Base-by-base conservation (phyloP, 2,888 invertebrate genomes). In the Schrankia costaestrigalis region DNA sequence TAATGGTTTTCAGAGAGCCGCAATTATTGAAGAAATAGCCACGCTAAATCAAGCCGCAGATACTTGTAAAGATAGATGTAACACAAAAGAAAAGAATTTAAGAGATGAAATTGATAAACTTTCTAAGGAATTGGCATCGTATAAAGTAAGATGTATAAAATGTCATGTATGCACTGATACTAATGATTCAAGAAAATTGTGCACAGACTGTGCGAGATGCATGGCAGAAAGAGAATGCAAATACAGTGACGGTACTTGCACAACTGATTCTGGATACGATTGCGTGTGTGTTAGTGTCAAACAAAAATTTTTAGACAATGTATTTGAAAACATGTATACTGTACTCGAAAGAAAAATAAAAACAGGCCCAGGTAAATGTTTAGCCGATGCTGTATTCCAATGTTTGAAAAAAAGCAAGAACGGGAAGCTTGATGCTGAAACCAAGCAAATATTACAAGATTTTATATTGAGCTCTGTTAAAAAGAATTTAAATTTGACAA, bases 261-360 rank as follows among this genome's bases (percentile, higher is more conserved):
- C 4, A 4, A 33, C 39, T 1, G 78, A 83, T 40, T 53, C 51
- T n/a, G 28, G 56, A 0, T 56, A 56, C 46, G 78, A 75, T 27
- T 87, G 86, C 42, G 68, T 85, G 1, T 87, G 86, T 38, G 70
- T 69, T 61, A 57, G 35, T 12, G 65, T 78, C 0, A 86, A 86
- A 46, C 58, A 72, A 8, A 81, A 71, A 36, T 82, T 87, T 31
- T 46, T 86, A 11, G 76, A 79, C 37, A 87, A 87, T 42, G 78
- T 87, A 0, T 81, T 87, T 32, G 85, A 85, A 29, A 85, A 86
- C 34, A 86, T 86, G 86, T 78, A 78, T 34, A 78, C 76, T 0
- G 68, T 81, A 3, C 51, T 86, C 23, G 81, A 77, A 31, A 73
- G 63, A 35, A 61, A 82, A 49, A 48, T 58, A 2, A 69, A 70